These are phyloP conservation scores for Zaprionus kolodkinae DNA, from an alignment of 1,140 invertebrate genomes.

Conservation along the genomic window DNA sequence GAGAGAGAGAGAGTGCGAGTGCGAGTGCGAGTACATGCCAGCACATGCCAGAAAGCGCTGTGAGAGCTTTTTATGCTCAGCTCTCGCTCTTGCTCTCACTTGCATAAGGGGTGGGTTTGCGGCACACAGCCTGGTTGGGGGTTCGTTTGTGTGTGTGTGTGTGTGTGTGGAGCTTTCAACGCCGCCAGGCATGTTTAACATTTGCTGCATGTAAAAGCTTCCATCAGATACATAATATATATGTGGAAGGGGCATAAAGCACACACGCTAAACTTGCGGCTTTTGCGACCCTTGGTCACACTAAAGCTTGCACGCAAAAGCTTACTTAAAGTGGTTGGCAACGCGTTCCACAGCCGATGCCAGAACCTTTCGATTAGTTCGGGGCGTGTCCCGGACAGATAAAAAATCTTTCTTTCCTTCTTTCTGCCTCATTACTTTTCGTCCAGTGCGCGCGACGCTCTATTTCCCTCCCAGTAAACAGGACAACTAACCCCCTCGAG, in stretches of 20 bases:
- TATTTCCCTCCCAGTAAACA: constrained; percentile 52
- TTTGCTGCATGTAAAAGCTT: constrained; percentile 27
- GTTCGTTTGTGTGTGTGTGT: constrained; percentile 22
- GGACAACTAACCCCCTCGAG: constrained; percentile 39
- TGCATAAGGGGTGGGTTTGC: constrained; percentile 36
- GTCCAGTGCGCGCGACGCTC: constrained; percentile 58
- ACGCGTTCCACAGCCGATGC: constrained; percentile 29
- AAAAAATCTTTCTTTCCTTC: constrained; percentile 53
- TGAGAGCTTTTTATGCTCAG: constrained; percentile 38
- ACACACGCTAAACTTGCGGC: background rate
- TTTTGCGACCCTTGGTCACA: constrained; percentile 1
- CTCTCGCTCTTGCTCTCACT: constrained; percentile 3
- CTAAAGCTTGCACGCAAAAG: constrained; percentile 6
- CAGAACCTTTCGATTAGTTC: constrained; percentile 12
- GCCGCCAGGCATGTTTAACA: constrained; percentile 6
- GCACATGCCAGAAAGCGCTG: constrained; percentile 50
- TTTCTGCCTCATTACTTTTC: constrained; percentile 71
- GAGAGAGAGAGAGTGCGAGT: constrained; percentile 25
- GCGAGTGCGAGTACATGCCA: constrained; percentile 68
- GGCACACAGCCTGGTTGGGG: constrained; percentile 19
- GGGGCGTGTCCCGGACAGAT: background rate
- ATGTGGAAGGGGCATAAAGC: background rate
- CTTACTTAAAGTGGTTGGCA: constrained; percentile 42
- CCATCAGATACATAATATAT: background rate
- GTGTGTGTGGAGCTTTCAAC: constrained; percentile 36